phyloP scores from a whole-genome alignment of 2,797 vertebrate species.

The Phoebastria nigripes region DNA sequence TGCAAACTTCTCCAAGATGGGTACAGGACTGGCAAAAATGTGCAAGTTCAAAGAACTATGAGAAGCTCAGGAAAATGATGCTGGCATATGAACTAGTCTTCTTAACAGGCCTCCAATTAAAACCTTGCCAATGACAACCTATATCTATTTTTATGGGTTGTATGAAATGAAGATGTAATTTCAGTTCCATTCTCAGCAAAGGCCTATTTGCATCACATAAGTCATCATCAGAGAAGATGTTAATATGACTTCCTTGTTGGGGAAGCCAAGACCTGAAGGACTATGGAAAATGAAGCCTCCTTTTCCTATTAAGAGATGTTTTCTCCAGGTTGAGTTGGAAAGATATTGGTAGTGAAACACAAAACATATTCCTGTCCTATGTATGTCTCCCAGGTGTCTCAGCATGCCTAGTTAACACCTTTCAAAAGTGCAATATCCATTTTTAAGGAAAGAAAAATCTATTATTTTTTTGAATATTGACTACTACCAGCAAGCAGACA shows the following conservation, averaged over 20 bases:
- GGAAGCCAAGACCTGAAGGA: neutral
- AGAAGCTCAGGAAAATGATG: neutral
- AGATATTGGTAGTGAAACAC: neutral
- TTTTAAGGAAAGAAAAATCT: constrained; percentile 13
- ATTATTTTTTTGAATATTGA: neutral
- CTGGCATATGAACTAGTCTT: neutral
- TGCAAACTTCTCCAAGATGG: neutral
- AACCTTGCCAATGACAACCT: neutral
- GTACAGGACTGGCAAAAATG: neutral
- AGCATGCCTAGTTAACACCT: neutral
- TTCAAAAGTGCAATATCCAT: neutral
- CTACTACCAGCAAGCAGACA: neutral
- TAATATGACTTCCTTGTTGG: neutral
- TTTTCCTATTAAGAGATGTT: neutral
- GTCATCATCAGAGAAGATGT: constrained; percentile 4
- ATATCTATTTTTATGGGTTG: neutral
- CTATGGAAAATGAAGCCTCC: neutral
- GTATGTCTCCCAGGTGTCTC: neutral
- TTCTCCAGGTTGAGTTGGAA: neutral
- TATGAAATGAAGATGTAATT: neutral
- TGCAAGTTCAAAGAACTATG: neutral
- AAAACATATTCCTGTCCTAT: neutral
- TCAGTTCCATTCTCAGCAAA: neutral
- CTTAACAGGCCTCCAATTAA: neutral
- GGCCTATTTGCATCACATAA: neutral